Percentiles rank a stretch among this genome's conserved stretches.
phyloP scores from a whole-genome alignment of 2,888 invertebrate genomes.

The Scaptomyza flava region DNA sequence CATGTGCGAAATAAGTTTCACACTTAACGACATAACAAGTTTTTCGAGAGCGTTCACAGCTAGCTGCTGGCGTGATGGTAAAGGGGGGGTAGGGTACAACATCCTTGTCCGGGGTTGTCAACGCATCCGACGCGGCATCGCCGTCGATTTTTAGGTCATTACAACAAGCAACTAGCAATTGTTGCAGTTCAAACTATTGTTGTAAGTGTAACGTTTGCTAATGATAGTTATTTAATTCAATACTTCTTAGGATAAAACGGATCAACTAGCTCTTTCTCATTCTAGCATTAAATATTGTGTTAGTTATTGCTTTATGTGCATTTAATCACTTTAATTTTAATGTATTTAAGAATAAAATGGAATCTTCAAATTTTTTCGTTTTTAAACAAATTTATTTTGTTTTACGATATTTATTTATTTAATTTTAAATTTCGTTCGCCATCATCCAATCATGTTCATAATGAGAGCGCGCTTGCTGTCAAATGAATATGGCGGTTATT shows the following conservation, averaged over 20 bases:
- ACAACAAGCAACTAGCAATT: constrained; percentile 24
- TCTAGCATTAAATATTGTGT: background rate
- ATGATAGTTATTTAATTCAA: background rate
- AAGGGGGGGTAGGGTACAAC: no score
- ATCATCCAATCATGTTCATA: constrained; percentile 33
- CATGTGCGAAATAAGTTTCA: constrained; percentile 80
- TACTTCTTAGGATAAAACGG: background rate
- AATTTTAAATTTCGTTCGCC: background rate
- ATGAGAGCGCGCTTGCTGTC: constrained; percentile 33
- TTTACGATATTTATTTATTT: no score
- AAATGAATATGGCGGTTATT: constrained; percentile 52
- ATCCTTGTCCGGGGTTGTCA: constrained; percentile 66
- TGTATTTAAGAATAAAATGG: no score
- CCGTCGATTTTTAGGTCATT: constrained; percentile 63
- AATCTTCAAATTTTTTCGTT: no score
- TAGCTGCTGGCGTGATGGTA: background rate
- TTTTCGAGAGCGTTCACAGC: constrained; percentile 47
- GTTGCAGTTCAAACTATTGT: constrained; percentile 4
- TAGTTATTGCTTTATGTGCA: background rate
- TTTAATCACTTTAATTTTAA: no score
- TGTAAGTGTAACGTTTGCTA: background rate
- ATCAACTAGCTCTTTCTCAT: background rate
- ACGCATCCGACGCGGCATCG: constrained; percentile 29
- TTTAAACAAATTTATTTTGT: no score
- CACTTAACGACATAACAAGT: constrained; percentile 80